phyloP scores from a whole-genome alignment of 2,797 vertebrate species.

The Simalia tracyae region DNA sequence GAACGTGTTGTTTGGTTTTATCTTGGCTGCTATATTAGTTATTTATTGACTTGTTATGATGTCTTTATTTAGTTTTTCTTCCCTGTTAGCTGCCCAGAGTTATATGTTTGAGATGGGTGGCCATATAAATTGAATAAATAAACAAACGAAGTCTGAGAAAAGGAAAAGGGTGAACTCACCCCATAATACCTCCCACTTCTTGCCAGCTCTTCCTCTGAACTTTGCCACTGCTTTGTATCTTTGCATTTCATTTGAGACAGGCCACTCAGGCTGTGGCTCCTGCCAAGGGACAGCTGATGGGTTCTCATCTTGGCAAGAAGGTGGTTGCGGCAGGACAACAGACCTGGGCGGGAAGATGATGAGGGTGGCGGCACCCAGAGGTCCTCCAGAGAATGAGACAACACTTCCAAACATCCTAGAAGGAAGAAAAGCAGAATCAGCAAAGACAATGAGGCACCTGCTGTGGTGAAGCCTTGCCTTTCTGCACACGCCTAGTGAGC shows the following conservation, averaged over 20 bases:
- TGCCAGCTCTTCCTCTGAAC: slow-evolving; percentile 30
- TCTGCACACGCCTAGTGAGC: neutral
- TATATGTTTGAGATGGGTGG: neutral
- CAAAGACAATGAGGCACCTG: neutral
- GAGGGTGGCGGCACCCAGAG: slow-evolving; percentile 46
- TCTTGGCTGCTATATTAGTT: neutral
- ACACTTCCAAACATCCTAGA: slow-evolving; percentile 67
- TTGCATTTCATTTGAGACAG: slow-evolving; percentile 63
- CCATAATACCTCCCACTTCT: neutral
- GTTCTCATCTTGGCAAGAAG: slow-evolving; percentile 35
- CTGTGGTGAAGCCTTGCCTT: neutral
- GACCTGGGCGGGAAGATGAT: slow-evolving; percentile 49
- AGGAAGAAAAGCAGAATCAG: slow-evolving; percentile 5
- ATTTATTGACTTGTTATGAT: neutral
- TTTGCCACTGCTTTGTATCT: slow-evolving; percentile 26
- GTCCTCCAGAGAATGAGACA: slow-evolving; percentile 82
- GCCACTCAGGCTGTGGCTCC: slow-evolving; percentile 80
- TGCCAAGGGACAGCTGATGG: slow-evolving; percentile 54
- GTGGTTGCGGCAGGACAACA: slow-evolving; percentile 26
- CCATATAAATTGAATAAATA: neutral
- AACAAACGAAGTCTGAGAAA: neutral
- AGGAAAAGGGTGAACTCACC: slow-evolving; percentile 43
- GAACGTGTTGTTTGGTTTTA: neutral
- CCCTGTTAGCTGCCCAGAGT: neutral
- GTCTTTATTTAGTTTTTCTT: neutral